These are phyloP conservation scores for Cherax destructor DNA, from an alignment of 1,140 invertebrate species.

Conservation along the genomic window DNA sequence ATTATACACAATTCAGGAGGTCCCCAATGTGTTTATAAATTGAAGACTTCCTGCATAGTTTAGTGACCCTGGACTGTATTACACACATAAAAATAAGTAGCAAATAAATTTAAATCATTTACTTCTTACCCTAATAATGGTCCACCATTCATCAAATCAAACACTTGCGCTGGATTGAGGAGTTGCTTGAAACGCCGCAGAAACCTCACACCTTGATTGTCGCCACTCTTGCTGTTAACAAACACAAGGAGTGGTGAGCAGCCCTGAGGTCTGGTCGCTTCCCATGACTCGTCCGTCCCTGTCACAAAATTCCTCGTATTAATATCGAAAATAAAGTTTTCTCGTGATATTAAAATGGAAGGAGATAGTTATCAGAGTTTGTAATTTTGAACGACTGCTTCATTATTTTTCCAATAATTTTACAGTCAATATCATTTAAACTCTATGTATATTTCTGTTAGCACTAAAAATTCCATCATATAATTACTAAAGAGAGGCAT, in stretches of 20 bases:
- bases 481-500: too few species aligned
- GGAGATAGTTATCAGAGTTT: too few species aligned
- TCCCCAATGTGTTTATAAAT: too few species aligned
- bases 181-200: conserved; percentile 95
- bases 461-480: too few species aligned
- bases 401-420: too few species aligned
- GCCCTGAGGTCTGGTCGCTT: conserved; percentile 86
- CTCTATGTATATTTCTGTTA: too few species aligned
- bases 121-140: conserved; percentile 87
- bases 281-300: conserved; percentile 91
- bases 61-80: neutral
- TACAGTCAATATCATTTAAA: too few species aligned
- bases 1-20: too few species aligned
- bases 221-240: conserved; percentile 97
- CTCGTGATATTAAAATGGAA: too few species aligned
- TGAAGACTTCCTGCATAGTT: too few species aligned
- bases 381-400: too few species aligned
- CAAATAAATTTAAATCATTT: neutral
- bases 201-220: conserved; percentile 98
- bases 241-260: conserved; percentile 94
- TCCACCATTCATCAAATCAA: conserved; percentile 92
- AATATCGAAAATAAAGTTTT: too few species aligned
- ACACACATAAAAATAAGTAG: neutral
- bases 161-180: conserved; percentile 97
- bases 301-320: neutral